These are phyloP conservation scores for Anser brachyrhynchus DNA, from an alignment of 2,113 vertebrate species.

Conservation along the genomic window DNA sequence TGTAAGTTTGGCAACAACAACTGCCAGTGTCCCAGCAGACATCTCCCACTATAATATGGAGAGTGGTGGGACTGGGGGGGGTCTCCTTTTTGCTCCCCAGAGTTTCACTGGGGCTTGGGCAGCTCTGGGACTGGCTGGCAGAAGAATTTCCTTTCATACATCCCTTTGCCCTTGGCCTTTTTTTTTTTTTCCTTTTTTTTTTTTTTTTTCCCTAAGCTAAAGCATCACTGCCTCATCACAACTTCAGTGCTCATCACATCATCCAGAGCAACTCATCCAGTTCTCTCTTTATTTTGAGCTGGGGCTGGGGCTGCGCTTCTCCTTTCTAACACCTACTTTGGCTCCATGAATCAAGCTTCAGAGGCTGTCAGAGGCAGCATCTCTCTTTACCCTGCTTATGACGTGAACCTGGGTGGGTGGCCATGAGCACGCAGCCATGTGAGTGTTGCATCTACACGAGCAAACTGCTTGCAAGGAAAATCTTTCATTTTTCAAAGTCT, in stretches of 20 bases:
- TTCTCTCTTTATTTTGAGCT: not conserved
- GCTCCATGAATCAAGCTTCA: not conserved
- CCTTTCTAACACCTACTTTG: not conserved
- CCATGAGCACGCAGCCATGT: fast-evolving
- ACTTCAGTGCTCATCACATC: not conserved
- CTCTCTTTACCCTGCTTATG: not conserved
- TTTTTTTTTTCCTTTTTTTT: not conserved
- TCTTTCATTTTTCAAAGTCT: not conserved
- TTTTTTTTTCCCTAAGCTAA: not conserved
- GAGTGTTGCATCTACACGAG: not conserved
- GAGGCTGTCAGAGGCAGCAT: not conserved
- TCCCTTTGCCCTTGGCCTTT: not conserved
- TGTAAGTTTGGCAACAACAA: not conserved
- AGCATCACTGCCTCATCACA: not conserved
- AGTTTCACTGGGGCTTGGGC: not conserved
- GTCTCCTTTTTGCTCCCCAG: not conserved
- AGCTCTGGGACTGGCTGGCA: not conserved
- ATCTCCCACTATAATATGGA: not conserved
- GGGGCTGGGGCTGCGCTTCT: not conserved
- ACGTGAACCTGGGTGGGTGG: not conserved
- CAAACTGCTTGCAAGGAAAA: not conserved
- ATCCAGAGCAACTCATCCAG: not conserved
- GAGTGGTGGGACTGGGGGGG: not conserved
- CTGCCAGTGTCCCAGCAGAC: not conserved
- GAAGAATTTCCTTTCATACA: not conserved